These are phyloP conservation scores for Uropetala carovei DNA, from an alignment of 2,888 invertebrate genomes.

Conservation along the genomic window DNA sequence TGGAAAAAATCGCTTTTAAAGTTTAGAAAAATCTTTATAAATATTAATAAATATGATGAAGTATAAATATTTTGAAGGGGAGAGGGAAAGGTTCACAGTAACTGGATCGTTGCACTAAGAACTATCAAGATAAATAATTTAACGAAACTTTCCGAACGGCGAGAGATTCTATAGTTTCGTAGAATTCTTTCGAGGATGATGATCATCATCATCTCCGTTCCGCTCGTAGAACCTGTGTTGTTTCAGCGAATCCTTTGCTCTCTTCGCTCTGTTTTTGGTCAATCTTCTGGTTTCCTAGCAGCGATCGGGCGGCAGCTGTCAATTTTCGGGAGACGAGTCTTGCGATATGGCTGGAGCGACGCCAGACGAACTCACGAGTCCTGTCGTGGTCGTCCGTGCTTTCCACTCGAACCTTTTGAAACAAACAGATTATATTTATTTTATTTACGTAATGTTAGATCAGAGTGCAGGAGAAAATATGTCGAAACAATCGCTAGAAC, in stretches of 20 bases:
- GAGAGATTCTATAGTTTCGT: background rate
- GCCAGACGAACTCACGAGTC: constrained; percentile 90
- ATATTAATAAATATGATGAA: too few species aligned
- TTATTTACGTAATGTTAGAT: too few species aligned
- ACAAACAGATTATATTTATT: background rate
- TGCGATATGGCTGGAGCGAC: constrained; percentile 88
- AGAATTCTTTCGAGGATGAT: background rate
- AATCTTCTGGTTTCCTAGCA: constrained; percentile 73
- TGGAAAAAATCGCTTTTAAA: too few species aligned
- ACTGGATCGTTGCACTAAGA: background rate
- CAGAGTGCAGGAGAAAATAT: too few species aligned
- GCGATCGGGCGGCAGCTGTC: constrained; percentile 79
- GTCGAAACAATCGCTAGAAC: too few species aligned
- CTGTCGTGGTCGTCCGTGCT: constrained; percentile 89
- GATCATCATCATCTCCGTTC: background rate
- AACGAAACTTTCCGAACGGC: background rate
- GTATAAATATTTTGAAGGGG: too few species aligned
- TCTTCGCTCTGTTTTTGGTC: background rate
- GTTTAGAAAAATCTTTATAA: too few species aligned
- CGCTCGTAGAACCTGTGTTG: background rate
- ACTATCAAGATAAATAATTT: background rate
- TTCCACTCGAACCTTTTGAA: constrained; percentile 85
- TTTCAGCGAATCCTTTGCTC: background rate
- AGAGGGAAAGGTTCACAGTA: background rate
- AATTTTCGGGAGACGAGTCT: constrained; percentile 90